Evolutionary conservation across 2,797 vertebrate species (phyloP), one percentile per base, ranked within the genome.

Genomic region (Darevskia nairensis): DNA sequence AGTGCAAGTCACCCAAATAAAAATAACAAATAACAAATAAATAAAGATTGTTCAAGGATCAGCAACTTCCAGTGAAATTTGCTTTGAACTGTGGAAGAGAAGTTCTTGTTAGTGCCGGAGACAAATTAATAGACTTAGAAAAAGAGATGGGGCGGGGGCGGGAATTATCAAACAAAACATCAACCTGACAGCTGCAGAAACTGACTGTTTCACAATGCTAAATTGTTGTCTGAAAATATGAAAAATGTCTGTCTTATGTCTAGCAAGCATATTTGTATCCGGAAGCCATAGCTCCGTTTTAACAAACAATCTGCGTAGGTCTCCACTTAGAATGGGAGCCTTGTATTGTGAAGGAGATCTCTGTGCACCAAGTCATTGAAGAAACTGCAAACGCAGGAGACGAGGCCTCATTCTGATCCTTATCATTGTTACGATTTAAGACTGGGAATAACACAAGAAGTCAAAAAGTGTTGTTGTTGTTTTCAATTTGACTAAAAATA

Each of bases 111-210:
- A 77, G 61, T 19, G 19, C 25, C 35, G 66, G 25, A 66, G 55
- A 77, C 29, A 86, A 78, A 86, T 78, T 86, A 46, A 86, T 44
- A 64, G 35, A 44, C 32, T 72, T 44, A 32, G 29, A 46, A 86
- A 68, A 78, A 21, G n/a, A 46, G 50, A 55, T 55, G 13, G 50
- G 11, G 10, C 3, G 11, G 35, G 55, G 32, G n/a, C 19, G 3
- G 8, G 61, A 41, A 66, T 27, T 76, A 64, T 64, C 72, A 85
- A 85, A 76, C 32, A 84, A 68, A 85, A 61, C 39, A 64, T 66
- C 59, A 66, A 19, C 55, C n/a, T 85, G 84, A 77, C 74, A 66
- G 74, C 39, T 46, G 27, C 10, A 10, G 35, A 85, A 66, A 77
- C 59, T 21, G 21, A 77, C 27, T n/a, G 41, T 77, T 85, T 77